Evolutionary conservation across 2,113 vertebrate genomes (phyloP).

Genomic region (Leucoraja erinaceus): DNA sequence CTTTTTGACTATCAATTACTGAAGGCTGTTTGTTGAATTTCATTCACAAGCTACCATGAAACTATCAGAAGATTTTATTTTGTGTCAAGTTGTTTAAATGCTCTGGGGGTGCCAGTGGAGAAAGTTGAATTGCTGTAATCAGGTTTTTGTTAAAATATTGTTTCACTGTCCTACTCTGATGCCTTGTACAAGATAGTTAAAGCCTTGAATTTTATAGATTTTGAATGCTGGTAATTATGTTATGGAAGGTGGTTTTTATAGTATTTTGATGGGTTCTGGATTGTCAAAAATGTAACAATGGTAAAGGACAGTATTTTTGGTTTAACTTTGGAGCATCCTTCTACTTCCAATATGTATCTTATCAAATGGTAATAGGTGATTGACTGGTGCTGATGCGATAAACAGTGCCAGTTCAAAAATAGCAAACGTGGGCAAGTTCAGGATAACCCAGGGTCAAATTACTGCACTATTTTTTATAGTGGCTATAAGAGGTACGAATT

Average conservation of each 20-base stretch:
- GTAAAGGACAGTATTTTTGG: slow-evolving; percentile 18
- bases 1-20: not conserved
- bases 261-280: slow-evolving; percentile 31
- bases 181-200: slow-evolving; percentile 19
- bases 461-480: slow-evolving; percentile 15
- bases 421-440: slow-evolving; percentile 8
- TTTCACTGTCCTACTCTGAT: not conserved
- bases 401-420: not conserved
- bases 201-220: slow-evolving; percentile 28
- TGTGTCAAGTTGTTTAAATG: not conserved
- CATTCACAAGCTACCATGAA: not conserved
- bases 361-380: not conserved
- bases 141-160: slow-evolving; percentile 30
- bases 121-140: not conserved
- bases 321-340: not conserved
- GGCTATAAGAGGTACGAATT: slow-evolving; percentile 9
- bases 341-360: not conserved
- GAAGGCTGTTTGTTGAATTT: not conserved
- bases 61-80: not conserved
- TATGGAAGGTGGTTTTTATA: slow-evolving; percentile 13
- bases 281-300: slow-evolving; percentile 31
- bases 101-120: not conserved
- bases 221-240: not conserved
- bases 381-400: not conserved
- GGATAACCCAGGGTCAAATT: not conserved